phyloP scores from a whole-genome alignment of 1,140 invertebrate species.

The Penaeus chinensis region DNA sequence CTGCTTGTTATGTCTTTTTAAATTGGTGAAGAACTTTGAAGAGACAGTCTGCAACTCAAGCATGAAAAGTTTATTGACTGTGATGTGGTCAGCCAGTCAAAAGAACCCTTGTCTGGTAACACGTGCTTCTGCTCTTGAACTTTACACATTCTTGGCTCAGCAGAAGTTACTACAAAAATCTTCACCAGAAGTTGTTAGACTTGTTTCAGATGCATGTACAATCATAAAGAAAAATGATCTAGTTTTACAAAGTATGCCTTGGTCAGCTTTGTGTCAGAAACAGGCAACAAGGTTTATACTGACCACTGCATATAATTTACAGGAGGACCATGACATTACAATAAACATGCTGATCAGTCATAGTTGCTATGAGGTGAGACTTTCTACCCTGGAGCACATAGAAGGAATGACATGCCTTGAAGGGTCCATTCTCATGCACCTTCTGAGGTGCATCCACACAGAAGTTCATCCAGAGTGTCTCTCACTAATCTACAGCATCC shows the following conservation, averaged over 20 bases:
- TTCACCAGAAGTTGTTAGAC: constrained; percentile 13
- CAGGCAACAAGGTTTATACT: constrained; percentile 36
- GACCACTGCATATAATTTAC: not conserved
- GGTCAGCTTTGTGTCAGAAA: constrained; percentile 47
- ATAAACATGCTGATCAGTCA: constrained; percentile 18
- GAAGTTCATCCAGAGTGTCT: constrained; percentile 30
- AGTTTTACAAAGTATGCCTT: constrained; percentile 5
- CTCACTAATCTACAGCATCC: constrained; percentile 20
- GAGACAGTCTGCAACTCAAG: not conserved
- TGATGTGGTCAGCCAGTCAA: constrained; percentile 49
- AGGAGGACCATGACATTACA: not conserved
- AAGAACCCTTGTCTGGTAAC: constrained; percentile 63
- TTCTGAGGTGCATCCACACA: constrained; percentile 10
- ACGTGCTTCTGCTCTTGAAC: constrained; percentile 51
- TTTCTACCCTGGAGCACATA: constrained; percentile 27
- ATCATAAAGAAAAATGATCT: constrained; percentile 24
- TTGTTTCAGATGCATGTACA: constrained; percentile 14
- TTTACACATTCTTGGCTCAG: constrained; percentile 28
- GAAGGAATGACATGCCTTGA: not conserved
- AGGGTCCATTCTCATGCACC: constrained; percentile 1
- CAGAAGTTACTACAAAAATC: not conserved
- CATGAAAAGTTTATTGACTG: not conserved
- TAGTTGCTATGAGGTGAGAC: constrained; percentile 38
- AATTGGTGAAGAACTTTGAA: constrained; percentile 49
- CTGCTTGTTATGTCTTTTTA: constrained; percentile 69